Percentiles rank a stretch among this genome's conserved stretches.
Evolutionary conservation across 2,113 vertebrate species (phyloP).

Genomic region (Elaphurus davidianus): DNA sequence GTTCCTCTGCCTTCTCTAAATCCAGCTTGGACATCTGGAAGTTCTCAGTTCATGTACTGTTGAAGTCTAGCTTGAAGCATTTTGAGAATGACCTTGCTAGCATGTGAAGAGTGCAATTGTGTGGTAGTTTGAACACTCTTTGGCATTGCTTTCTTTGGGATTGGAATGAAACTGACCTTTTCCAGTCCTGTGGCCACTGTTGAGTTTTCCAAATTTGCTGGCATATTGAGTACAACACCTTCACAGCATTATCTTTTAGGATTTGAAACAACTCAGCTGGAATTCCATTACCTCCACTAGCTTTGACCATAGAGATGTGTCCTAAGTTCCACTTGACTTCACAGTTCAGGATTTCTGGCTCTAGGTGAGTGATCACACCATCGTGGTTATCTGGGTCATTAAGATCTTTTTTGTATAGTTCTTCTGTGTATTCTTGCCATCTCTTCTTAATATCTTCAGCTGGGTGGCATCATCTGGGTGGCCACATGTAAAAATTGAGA

Average conservation of each 20-base stretch:
- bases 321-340: not conserved
- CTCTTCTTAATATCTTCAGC: not conserved
- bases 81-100: not conserved
- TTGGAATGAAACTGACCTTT: not conserved
- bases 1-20: not conserved
- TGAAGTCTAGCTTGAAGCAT: not conserved
- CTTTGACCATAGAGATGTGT: not conserved
- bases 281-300: not conserved
- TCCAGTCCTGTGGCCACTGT: not conserved
- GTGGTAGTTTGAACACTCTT: not conserved
- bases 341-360: not conserved
- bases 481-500: accelerated
- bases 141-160: not conserved
- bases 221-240: not conserved
- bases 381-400: not conserved
- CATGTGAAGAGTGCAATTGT: not conserved
- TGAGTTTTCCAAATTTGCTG: not conserved
- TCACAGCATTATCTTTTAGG: not conserved
- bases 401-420: not conserved
- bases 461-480: not conserved
- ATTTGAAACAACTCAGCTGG: not conserved
- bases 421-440: not conserved
- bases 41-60: not conserved
- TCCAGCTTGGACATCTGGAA: not conserved
- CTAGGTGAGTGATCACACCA: not conserved